Percentiles rank a stretch among this genome's conserved stretches.
Evolutionary conservation across 2,113 vertebrate genomes (phyloP).

Genomic region (Jaculus jaculus): DNA sequence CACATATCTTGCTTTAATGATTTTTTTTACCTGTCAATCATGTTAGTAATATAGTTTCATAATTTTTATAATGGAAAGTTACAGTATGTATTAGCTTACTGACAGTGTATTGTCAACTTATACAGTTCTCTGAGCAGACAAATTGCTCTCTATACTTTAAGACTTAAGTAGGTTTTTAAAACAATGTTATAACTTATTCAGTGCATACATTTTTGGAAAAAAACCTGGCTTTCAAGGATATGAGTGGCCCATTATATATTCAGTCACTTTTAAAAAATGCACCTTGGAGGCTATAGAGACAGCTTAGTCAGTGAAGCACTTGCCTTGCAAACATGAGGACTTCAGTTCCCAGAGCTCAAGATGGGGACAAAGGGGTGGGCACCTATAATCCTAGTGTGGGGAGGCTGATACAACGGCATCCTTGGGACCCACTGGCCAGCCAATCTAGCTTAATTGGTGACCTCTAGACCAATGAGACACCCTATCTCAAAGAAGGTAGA

Average conservation of each 20-base stretch:
- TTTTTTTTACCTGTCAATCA: constrained; percentile 15
- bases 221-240: background rate
- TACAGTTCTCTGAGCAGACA: background rate
- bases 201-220: background rate
- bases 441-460: too few species aligned
- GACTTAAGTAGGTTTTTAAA: background rate
- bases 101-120: background rate
- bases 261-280: background rate
- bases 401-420: too few species aligned
- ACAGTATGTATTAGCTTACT: background rate
- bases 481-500: too few species aligned
- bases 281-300: too few species aligned
- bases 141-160: constrained; percentile 8
- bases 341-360: too few species aligned
- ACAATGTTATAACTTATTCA: background rate
- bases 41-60: background rate
- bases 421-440: too few species aligned
- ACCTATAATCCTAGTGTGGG: too few species aligned
- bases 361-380: too few species aligned
- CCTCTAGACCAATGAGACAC: too few species aligned
- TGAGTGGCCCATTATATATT: background rate
- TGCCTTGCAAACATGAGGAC: too few species aligned
- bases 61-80: constrained; percentile 30
- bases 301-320: too few species aligned
- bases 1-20: constrained; percentile 4